Percentiles rank a stretch among this genome's conserved stretches.
Conservation (phyloP, 2,888 invertebrate species). For the Drosophila mayaguana region DNA sequence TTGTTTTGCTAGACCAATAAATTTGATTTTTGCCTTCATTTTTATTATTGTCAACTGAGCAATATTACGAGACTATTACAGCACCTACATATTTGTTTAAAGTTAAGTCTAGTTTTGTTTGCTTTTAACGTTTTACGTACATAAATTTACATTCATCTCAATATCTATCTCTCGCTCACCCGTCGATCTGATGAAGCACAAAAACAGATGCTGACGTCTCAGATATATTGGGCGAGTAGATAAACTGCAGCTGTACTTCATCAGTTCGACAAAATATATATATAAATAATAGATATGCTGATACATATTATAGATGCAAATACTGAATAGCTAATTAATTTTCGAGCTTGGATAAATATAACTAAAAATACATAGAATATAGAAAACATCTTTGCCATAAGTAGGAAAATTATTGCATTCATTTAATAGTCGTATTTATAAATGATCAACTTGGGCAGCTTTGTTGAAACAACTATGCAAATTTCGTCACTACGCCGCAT, state of each 20-base stretch:
- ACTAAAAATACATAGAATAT: not conserved
- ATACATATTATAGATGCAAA: not conserved
- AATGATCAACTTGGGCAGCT: not conserved
- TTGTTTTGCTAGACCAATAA: not conserved
- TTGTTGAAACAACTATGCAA: constrained; percentile 18
- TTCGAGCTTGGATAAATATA: not conserved
- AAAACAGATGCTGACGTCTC: too few relatives aligned
- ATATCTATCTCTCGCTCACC: not conserved
- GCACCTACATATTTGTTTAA: too few relatives aligned
- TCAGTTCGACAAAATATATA: too few relatives aligned
- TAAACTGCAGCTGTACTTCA: too few relatives aligned
- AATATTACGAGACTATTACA: too few relatives aligned
- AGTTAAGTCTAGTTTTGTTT: too few relatives aligned
- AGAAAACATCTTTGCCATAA: too few relatives aligned
- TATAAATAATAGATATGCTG: too few relatives aligned
- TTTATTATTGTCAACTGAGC: not conserved
- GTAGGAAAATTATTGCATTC: not conserved
- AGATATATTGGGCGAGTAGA: too few relatives aligned
- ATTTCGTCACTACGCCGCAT: not conserved
- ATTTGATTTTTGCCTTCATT: not conserved
- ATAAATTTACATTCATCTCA: not conserved
- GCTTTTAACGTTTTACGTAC: too few relatives aligned
- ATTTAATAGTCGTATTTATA: not conserved
- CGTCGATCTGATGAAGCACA: not conserved
- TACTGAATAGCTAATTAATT: not conserved